Evolutionary conservation across 2,888 invertebrate species (phyloP).

Genomic region (Julus scanicus): DNA sequence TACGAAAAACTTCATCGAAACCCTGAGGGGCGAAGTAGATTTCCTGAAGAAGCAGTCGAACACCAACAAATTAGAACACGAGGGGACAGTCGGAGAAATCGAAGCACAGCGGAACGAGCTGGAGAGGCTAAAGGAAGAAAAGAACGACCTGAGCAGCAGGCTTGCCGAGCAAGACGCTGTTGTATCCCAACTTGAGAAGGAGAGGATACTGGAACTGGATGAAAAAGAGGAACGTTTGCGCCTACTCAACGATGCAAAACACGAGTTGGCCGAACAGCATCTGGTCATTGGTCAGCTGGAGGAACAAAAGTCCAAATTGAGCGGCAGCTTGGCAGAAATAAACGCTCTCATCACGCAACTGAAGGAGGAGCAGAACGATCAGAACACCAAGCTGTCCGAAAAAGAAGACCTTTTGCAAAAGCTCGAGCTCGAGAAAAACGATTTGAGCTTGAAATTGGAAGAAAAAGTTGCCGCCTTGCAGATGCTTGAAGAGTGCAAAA

Average conservation of each 20-base stretch:
- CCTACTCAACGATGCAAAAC: not conserved
- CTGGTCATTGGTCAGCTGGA: not conserved
- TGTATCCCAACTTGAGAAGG: not conserved
- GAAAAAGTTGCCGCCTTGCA: not conserved
- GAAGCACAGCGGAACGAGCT: slow-evolving; percentile 51
- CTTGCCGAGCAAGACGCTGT: not conserved
- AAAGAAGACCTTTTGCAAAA: not conserved
- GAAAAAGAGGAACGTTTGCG: not conserved
- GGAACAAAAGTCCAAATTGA: not conserved
- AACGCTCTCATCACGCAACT: not conserved
- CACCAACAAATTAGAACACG: slow-evolving; percentile 56
- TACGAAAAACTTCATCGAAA: slow-evolving; percentile 57
- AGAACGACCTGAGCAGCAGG: not conserved
- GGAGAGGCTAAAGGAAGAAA: not conserved
- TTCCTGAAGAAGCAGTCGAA: not conserved
- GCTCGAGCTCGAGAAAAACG: not conserved
- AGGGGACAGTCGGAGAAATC: slow-evolving; percentile 57
- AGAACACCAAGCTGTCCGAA: not conserved
- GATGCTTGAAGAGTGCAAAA: not conserved
- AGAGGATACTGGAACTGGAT: not conserved
- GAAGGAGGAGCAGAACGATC: not conserved
- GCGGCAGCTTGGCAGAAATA: not conserved
- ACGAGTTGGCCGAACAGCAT: not conserved
- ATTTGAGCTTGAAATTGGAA: not conserved
- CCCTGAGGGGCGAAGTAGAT: slow-evolving; percentile 53